Conservation (phyloP, 35 echinoderm and acorn worm species). For the Heliocidaris tuberculata region DNA sequence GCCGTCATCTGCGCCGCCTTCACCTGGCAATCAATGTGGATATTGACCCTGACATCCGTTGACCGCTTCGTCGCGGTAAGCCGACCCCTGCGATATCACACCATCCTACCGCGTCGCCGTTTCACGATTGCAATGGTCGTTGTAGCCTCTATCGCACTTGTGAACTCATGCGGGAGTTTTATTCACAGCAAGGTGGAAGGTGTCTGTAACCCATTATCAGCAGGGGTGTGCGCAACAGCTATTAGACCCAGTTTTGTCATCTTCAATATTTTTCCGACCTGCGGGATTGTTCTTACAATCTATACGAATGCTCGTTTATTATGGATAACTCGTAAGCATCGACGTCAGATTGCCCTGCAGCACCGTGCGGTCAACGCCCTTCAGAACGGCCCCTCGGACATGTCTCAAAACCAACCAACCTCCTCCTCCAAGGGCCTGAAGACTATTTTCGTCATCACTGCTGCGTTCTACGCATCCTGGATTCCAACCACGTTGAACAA, state of each 20-base stretch:
- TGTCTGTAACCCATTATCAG: constrained; percentile 26
- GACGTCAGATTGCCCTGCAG: constrained; percentile 43
- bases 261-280: constrained; percentile 27
- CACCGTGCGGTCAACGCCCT: neutral
- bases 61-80: constrained; percentile 65
- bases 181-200: constrained; percentile 40
- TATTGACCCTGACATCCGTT: neutral
- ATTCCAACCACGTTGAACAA: constrained; percentile 19
- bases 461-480: constrained; percentile 44
- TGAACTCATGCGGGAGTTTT: neutral
- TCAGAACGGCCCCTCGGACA: neutral
- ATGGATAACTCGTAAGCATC: constrained; percentile 30
- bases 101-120: constrained; percentile 43
- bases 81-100: constrained; percentile 57
- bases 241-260: constrained; percentile 19
- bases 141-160: neutral
- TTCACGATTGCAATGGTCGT: neutral
- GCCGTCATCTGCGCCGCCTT: neutral
- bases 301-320: constrained; percentile 35
- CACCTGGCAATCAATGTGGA: constrained; percentile 21
- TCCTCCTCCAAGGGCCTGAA: constrained; percentile 32
- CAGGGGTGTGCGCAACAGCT: constrained; percentile 13
- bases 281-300: neutral
- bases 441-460: constrained; percentile 54
- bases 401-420: neutral